These are phyloP conservation scores for Guaruba guarouba DNA, from an alignment of 2,113 vertebrate species.

Conservation along the genomic window DNA sequence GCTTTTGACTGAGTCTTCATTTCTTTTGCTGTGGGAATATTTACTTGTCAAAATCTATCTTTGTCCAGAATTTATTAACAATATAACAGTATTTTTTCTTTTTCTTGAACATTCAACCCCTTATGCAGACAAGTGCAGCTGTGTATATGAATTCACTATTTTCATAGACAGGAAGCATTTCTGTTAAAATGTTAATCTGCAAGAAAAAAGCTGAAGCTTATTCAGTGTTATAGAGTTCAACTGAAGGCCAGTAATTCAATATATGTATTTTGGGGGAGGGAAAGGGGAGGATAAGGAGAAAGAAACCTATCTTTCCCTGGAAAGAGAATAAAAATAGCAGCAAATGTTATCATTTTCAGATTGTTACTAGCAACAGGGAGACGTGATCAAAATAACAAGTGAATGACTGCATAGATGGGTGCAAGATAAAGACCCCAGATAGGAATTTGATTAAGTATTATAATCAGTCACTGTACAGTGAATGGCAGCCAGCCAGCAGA, in stretches of 20 bases:
- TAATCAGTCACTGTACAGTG: background rate
- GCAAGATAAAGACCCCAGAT: constrained; percentile 30
- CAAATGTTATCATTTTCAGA: constrained; percentile 65
- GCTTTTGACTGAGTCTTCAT: background rate
- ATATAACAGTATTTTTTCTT: background rate
- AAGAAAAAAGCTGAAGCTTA: background rate
- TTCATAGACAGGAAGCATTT: constrained; percentile 27
- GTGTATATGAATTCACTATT: constrained; percentile 4
- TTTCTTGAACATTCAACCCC: background rate
- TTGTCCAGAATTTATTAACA: background rate
- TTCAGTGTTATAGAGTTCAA: constrained; percentile 59
- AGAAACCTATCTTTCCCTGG: constrained; percentile 19
- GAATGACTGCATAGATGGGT: background rate
- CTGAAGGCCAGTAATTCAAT: constrained; percentile 61
- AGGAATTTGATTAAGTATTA: constrained; percentile 40
- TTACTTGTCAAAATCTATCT: background rate
- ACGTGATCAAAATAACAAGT: constrained; percentile 65
- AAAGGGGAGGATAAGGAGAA: background rate
- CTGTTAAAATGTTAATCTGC: background rate
- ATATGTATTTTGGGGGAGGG: background rate
- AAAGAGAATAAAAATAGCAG: constrained; percentile 70
- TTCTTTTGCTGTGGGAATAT: background rate
- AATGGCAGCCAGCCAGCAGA: constrained; percentile 6
- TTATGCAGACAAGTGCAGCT: background rate
- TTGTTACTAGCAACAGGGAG: constrained; percentile 32